Evolutionary conservation across 2,113 vertebrate genomes (phyloP).

Genomic region (Gallinago media): DNA sequence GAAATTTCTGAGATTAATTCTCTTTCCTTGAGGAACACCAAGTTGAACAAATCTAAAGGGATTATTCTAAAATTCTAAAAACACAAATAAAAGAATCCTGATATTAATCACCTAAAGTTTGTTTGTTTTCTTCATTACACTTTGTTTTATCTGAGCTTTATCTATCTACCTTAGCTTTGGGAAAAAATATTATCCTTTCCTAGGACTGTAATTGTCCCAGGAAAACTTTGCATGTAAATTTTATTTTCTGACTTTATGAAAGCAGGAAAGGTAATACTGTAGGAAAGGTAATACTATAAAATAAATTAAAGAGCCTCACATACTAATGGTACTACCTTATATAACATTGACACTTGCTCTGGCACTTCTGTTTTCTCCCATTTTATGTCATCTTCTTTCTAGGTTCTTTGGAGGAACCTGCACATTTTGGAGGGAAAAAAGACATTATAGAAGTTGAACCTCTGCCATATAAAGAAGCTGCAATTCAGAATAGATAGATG

Average conservation of each 20-base stretch:
- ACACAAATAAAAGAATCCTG: neutral
- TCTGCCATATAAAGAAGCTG: neutral
- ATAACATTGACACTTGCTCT: neutral
- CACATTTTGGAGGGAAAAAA: neutral
- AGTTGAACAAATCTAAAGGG: neutral
- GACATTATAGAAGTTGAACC: neutral
- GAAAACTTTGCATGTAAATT: neutral
- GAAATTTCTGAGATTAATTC: neutral
- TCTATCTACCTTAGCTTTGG: neutral
- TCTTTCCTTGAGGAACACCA: neutral
- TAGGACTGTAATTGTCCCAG: neutral
- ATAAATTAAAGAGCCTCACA: neutral
- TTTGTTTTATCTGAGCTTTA: neutral
- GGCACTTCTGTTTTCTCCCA: neutral
- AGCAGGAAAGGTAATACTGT: neutral
- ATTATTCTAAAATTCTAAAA: neutral
- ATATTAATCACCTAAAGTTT: neutral
- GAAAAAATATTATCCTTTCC: neutral
- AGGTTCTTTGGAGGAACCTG: neutral
- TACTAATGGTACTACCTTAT: neutral
- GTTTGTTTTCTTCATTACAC: fast-evolving
- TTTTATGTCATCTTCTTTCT: neutral
- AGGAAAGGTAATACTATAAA: neutral
- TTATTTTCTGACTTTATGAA: neutral
- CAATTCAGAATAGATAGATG: neutral